A percentile compares a stretch with the other conserved stretches of the same genome.
Conservation (phyloP, 1,140 invertebrate genomes). For the Drosophila novamexicana region DNA sequence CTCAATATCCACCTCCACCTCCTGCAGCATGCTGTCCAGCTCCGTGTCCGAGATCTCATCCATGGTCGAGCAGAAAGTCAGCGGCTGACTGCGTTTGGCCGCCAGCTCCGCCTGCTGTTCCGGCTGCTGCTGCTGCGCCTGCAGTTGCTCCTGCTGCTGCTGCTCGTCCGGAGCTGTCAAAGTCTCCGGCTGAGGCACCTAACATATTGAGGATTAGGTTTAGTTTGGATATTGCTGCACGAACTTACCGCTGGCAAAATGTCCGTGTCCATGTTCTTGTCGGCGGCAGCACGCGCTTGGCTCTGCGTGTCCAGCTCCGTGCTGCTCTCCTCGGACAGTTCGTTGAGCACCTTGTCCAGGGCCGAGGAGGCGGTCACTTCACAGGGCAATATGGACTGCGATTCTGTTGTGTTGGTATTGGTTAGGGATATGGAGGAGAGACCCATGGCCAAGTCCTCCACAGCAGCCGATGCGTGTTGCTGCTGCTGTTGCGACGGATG, state of each 20-base stretch:
- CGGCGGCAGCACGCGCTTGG: slow-evolving; percentile 36
- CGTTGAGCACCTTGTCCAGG: slow-evolving; percentile 64
- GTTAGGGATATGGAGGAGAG: slow-evolving; percentile 78
- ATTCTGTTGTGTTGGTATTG: slow-evolving; percentile 45
- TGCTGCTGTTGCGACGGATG: slow-evolving; percentile 7
- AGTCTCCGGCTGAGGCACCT: background rate
- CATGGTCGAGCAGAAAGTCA: slow-evolving; percentile 84
- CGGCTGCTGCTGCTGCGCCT: slow-evolving; percentile 7
- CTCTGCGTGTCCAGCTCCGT: slow-evolving; percentile 54
- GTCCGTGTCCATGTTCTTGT: background rate
- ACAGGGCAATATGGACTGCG: slow-evolving; percentile 66
- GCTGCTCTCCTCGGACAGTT: slow-evolving; percentile 62
- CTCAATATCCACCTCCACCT: slow-evolving; percentile 76
- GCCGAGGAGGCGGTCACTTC: slow-evolving; percentile 71
- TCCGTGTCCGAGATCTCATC: slow-evolving; percentile 84
- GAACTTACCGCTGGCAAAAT: slow-evolving; percentile 23
- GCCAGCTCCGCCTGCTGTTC: background rate
- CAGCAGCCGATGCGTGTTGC: slow-evolving; percentile 14
- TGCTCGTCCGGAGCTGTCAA: background rate
- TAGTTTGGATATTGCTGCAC: background rate
- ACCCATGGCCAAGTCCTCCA: slow-evolving; percentile 70
- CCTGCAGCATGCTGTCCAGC: slow-evolving; percentile 83
- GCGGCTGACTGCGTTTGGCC: slow-evolving; percentile 58
- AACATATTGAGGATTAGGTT: background rate
- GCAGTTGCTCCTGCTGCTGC: background rate